Evolutionary conservation across 1,140 invertebrate species (phyloP).

Genomic region (Aphis craccivora): DNA sequence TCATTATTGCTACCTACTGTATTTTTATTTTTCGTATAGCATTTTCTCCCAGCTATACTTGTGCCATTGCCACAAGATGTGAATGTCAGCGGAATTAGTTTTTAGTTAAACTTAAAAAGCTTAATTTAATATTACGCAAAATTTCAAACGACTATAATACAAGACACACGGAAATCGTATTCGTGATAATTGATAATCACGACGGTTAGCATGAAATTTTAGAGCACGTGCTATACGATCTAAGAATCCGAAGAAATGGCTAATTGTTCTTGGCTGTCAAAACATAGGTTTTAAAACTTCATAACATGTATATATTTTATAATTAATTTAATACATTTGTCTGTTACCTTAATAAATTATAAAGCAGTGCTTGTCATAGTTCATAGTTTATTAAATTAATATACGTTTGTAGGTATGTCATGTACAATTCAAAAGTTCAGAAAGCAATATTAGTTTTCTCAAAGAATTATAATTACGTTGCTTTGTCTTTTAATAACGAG

Average conservation of each 20-base stretch:
- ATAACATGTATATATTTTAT: neutral
- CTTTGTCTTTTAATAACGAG: neutral
- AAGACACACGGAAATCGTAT: neutral
- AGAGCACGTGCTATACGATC: neutral
- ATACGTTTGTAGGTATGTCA: neutral
- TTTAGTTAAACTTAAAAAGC: neutral
- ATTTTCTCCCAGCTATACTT: neutral
- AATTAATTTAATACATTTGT: constrained; percentile 15
- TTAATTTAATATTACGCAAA: neutral
- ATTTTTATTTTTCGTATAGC: neutral
- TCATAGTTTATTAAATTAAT: neutral
- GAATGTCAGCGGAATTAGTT: neutral
- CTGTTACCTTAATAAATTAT: neutral
- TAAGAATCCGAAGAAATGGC: neutral
- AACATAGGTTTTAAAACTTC: neutral
- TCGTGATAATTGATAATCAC: neutral
- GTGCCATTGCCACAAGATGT: neutral
- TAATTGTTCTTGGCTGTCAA: neutral
- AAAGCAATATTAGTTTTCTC: constrained; percentile 7
- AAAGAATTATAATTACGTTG: neutral
- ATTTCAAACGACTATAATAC: neutral
- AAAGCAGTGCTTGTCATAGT: neutral
- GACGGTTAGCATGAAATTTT: neutral
- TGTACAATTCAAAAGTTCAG: neutral
- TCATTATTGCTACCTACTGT: neutral